These are phyloP conservation scores for Apogon hyalosoma DNA, from an alignment of 2,797 vertebrate genomes.

Conservation along the genomic window DNA sequence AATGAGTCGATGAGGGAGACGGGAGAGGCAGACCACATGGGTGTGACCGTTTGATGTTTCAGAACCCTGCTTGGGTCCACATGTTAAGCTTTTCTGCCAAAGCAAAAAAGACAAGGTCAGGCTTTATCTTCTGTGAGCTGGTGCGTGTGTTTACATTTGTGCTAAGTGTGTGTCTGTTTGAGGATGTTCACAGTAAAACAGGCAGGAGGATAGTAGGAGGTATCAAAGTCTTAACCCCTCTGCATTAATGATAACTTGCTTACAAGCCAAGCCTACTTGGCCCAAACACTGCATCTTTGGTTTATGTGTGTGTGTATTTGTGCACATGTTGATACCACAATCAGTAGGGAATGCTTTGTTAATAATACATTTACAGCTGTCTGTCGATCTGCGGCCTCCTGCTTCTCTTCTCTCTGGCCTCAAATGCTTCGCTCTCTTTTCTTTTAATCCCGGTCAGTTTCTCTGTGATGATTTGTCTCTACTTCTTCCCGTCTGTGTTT, in stretches of 20 bases:
- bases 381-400: constrained; percentile 24
- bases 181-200: constrained; percentile 58
- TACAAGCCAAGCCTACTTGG: constrained; percentile 81
- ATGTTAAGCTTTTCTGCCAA: constrained; percentile 29
- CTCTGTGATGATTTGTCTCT: constrained; percentile 2
- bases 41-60: constrained; percentile 55
- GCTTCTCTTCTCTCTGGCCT: constrained; percentile 38
- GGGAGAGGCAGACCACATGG: constrained; percentile 39
- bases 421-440: constrained; percentile 31
- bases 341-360: constrained; percentile 67
- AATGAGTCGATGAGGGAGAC: constrained; percentile 33
- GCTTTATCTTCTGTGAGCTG: constrained; percentile 41
- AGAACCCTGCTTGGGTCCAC: constrained; percentile 31
- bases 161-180: constrained; percentile 20
- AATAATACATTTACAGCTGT: constrained; percentile 77
- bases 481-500: background rate
- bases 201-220: constrained; percentile 54
- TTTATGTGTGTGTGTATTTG: constrained; percentile 26
- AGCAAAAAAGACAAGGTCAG: constrained; percentile 10
- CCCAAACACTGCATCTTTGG: constrained; percentile 63
- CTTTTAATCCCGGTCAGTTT: constrained; percentile 12
- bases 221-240: constrained; percentile 85
- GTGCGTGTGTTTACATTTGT: constrained; percentile 15
- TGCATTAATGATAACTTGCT: constrained; percentile 84
- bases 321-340: constrained; percentile 57